Conservation (phyloP, 2,797 vertebrate species). For the Cottoperca gobio region DNA sequence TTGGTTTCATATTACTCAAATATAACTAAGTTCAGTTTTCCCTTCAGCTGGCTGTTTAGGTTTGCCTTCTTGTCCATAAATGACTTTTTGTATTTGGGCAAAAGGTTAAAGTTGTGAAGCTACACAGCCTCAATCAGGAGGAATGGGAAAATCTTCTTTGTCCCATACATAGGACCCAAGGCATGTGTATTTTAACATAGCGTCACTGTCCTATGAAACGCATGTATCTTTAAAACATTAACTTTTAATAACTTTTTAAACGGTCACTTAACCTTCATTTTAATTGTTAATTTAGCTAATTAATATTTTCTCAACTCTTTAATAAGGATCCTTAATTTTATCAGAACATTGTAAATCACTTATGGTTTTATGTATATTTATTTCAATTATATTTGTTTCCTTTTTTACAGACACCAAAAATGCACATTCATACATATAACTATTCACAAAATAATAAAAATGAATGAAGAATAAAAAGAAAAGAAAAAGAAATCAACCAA, state of each 20-base stretch:
- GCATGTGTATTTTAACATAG: neutral
- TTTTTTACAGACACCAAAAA: no score
- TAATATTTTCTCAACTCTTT: neutral
- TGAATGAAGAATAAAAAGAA: no score
- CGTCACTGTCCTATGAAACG: neutral
- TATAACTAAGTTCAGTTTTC: neutral
- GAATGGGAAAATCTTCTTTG: slow-evolving; percentile 3
- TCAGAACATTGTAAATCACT: no score
- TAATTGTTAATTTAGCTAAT: neutral
- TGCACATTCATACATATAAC: no score
- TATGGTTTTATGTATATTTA: no score
- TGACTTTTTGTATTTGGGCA: neutral
- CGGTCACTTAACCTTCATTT: neutral
- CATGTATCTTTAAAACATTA: neutral
- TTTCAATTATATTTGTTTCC: no score
- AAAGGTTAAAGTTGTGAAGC: neutral
- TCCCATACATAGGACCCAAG: neutral
- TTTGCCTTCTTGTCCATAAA: neutral
- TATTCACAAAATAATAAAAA: no score
- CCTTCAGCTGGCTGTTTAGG: neutral
- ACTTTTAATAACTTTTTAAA: no score
- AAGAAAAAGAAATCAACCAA: no score
- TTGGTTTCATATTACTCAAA: neutral
- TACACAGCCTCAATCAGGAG: neutral
- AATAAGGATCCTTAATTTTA: neutral